A percentile compares a stretch with the other conserved stretches of the same genome.
These are phyloP conservation scores for Palythoa heliodiscus DNA, from an alignment of 92 coral and sea anemone genomes.

Conservation along the genomic window DNA sequence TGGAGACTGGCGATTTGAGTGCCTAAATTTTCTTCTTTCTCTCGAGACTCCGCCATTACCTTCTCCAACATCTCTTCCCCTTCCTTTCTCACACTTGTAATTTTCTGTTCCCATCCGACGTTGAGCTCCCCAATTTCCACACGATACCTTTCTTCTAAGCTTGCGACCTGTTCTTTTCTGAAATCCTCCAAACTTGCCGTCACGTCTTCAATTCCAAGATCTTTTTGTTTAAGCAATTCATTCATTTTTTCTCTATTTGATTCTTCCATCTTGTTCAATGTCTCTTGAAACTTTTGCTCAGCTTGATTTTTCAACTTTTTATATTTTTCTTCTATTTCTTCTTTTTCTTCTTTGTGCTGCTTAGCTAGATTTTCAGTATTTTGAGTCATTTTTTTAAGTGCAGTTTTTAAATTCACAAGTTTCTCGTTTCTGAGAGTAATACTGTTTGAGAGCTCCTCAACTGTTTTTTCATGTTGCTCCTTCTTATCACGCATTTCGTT, in stretches of 20 bases:
- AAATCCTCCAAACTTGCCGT: slow-evolving; percentile 70
- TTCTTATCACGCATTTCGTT: slow-evolving; percentile 48
- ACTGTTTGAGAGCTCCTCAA: slow-evolving; percentile 75
- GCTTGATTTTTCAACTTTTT: slow-evolving; percentile 53
- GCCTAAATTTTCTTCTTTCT: slow-evolving; percentile 81
- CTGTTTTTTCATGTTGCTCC: slow-evolving; percentile 54
- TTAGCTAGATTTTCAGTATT: slow-evolving; percentile 54
- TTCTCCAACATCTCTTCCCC: slow-evolving; percentile 84
- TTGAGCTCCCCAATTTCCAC: slow-evolving; percentile 86
- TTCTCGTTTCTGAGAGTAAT: slow-evolving; percentile 80
- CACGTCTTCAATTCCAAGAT: slow-evolving; percentile 86
- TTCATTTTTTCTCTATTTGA: slow-evolving; percentile 63
- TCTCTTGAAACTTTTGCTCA: slow-evolving; percentile 67
- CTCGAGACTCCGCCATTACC: slow-evolving; percentile 77
- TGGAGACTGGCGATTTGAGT: slow-evolving; percentile 74
- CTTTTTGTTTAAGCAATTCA: slow-evolving; percentile 79
- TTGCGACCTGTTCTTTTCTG: slow-evolving; percentile 81
- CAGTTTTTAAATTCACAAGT: slow-evolving; percentile 69
- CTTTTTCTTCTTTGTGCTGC: slow-evolving; percentile 62
- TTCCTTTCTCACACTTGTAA: slow-evolving; percentile 83
- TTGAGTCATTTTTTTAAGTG: slow-evolving; percentile 61
- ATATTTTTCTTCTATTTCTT: slow-evolving; percentile 53
- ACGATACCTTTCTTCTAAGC: slow-evolving; percentile 79
- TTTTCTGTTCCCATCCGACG: slow-evolving; percentile 88
- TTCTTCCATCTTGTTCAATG: slow-evolving; percentile 80